A percentile compares a stretch with the other conserved stretches of the same genome.
These are phyloP conservation scores for Tuta absoluta DNA, from an alignment of 2,888 invertebrate species.

Conservation along the genomic window DNA sequence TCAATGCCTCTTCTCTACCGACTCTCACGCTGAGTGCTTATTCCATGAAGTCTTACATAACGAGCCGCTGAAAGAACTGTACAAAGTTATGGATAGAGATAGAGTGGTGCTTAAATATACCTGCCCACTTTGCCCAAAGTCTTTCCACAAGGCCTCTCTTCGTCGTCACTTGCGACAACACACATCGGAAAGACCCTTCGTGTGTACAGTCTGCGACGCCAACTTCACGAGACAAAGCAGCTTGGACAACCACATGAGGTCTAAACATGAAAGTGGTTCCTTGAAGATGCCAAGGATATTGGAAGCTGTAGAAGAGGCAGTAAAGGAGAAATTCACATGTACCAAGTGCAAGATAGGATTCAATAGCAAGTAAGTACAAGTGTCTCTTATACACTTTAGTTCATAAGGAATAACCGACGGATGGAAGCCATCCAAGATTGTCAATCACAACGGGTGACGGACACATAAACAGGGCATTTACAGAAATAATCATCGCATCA, in stretches of 20 bases:
- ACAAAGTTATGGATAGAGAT: conserved; percentile 49
- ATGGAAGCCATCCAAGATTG: conserved; percentile 11
- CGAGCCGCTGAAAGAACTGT: conserved; percentile 58
- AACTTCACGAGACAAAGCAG: conserved; percentile 86
- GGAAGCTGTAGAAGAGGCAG: conserved; percentile 37
- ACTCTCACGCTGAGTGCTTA: conserved; percentile 86
- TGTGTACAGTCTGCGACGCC: conserved; percentile 83
- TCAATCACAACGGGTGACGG: conserved; percentile 35
- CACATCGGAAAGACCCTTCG: conserved; percentile 87
- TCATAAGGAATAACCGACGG: background rate
- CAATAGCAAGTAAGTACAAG: conserved; percentile 55
- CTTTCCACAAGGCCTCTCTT: conserved; percentile 84
- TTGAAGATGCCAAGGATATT: conserved; percentile 40
- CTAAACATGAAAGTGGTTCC: conserved; percentile 66
- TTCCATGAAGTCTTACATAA: conserved; percentile 87
- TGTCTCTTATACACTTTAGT: background rate
- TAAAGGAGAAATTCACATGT: conserved; percentile 44
- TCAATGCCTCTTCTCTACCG: conserved; percentile 82
- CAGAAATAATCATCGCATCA: conserved; percentile 55
- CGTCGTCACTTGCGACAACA: conserved; percentile 87
- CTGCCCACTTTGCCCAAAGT: conserved; percentile 86
- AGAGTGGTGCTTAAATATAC: conserved; percentile 73
- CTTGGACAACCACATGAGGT: conserved; percentile 82
- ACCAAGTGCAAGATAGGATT: conserved; percentile 54
- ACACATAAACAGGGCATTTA: conserved; percentile 39